Base-by-base conservation (phyloP, 2,888 invertebrate genomes). In the Aphodius sticticus region DNA sequence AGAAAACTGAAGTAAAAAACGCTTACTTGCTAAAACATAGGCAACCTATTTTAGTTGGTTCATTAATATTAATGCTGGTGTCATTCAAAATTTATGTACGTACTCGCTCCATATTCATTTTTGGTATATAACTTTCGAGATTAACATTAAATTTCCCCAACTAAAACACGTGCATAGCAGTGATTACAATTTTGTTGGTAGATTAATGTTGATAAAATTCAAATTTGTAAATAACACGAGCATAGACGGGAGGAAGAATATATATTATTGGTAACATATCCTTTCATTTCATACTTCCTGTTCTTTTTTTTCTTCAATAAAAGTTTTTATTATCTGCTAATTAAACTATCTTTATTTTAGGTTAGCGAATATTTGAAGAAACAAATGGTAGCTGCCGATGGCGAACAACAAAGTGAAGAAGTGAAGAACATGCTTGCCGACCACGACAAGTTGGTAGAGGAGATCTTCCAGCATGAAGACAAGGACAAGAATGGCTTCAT, bases 381-480 rank as follows among this genome's bases (percentile, higher is more conserved):
- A 86, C 97, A 98, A 90, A 96, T 97, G 95, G 93, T 95, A 2
- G 95, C 95, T 69, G 94, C 95, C 1, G 95, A 96, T 85, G 95
- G 94, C 1, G 94, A 93, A 82, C 92, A 93, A 84, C 91, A 91
- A 84, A 93, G 93, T 85, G 95, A 95, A 5, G 96, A 97, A 87
- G 91, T 96, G 85, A 95, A 94, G 87, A 95, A 94, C 86, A 96
- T 95, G 94, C 90, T 96, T 78, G 95, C 95, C 80, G 95, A 96
- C 86, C 96, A 98, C 89, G 96, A 97, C 89, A 97, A 97, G 88
- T 93, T 98, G 79, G 96, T 98, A 6, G 96, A 97, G 86, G 98
- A 98, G 89, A 98, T 99, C 87, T 98, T 99, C 93, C 96, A 97
- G 88, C 97, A 98, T 88, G 98, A 99, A 89, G 98, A 99, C 89